A percentile compares a stretch with the other conserved stretches of the same genome.
Conservation (phyloP, 37 sponge, comb jelly and placozoan species). For the Tethya wilhelma region DNA sequence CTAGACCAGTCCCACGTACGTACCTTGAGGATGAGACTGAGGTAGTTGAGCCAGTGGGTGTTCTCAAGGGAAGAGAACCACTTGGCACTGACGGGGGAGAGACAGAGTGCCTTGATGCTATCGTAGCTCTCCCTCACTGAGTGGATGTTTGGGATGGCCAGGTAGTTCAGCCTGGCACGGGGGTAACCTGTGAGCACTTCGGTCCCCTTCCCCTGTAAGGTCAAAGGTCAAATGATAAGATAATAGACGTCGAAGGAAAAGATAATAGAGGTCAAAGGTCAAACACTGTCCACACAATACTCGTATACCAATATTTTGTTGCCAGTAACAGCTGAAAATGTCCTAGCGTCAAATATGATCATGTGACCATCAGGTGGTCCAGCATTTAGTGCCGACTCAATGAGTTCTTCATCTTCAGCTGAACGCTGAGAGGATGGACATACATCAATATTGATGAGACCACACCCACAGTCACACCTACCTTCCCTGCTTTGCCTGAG, state of each 20-base stretch:
- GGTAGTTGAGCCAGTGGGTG: constrained; percentile 91
- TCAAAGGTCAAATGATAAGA: background rate
- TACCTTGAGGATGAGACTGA: constrained; percentile 87
- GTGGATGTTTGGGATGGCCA: constrained; percentile 99
- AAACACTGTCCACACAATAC: background rate
- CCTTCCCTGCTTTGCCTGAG: constrained; percentile 80
- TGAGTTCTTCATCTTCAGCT: constrained; percentile 74
- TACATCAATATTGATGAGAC: too few species aligned
- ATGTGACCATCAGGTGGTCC: constrained; percentile 56
- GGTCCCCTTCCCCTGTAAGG: constrained; percentile 90
- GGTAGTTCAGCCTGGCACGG: constrained; percentile 69
- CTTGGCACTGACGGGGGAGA: constrained; percentile 61
- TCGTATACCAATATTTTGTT: constrained; percentile 83
- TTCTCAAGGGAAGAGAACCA: constrained; percentile 91
- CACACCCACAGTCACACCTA: too few species aligned
- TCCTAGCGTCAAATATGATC: constrained; percentile 91
- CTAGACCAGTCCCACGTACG: background rate
- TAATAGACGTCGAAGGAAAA: background rate
- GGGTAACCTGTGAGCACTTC: constrained; percentile 82
- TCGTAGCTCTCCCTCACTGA: constrained; percentile 96
- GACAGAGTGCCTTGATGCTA: constrained; percentile 67
- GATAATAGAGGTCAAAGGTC: background rate
- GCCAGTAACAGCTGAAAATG: constrained; percentile 91
- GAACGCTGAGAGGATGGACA: constrained; percentile 62
- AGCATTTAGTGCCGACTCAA: constrained; percentile 52